A percentile compares a stretch with the other conserved stretches of the same genome.
Evolutionary conservation across 2,797 vertebrate species (phyloP).

Genomic region (Salarias fasciatus): DNA sequence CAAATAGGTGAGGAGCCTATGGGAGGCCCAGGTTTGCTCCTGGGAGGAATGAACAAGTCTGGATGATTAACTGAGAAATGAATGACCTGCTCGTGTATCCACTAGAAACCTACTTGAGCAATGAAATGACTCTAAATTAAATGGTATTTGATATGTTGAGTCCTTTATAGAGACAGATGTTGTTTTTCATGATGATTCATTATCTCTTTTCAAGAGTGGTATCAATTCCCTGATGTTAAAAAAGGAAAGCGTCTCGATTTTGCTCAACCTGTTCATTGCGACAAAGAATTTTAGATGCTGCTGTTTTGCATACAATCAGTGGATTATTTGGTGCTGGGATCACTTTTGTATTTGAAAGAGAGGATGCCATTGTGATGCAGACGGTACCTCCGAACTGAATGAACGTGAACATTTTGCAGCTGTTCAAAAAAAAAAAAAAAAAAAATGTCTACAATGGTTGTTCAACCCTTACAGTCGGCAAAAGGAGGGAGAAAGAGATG

Average conservation of each 20-base stretch:
- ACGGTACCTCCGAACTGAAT: conserved; percentile 16
- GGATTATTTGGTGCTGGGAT: conserved; percentile 10
- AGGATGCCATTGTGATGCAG: background rate
- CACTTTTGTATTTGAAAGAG: conserved; percentile 12
- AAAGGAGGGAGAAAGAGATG: conserved; percentile 16
- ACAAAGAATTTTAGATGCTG: conserved; percentile 15
- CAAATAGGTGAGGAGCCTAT: conserved; percentile 82
- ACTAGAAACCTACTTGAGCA: conserved; percentile 76
- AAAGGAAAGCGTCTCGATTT: conserved; percentile 19
- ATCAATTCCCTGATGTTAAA: conserved; percentile 33
- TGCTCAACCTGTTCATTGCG: conserved; percentile 19
- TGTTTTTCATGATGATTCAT: conserved; percentile 63
- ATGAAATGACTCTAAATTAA: conserved; percentile 73
- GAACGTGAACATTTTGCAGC: conserved; percentile 13
- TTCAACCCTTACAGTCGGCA: conserved; percentile 25
- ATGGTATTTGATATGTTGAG: conserved; percentile 63
- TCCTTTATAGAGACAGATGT: conserved; percentile 56
- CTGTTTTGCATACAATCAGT: conserved; percentile 3
- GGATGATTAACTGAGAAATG: conserved; percentile 83
- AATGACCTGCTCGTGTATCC: conserved; percentile 78
- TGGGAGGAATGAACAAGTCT: conserved; percentile 77
- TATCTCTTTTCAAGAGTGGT: conserved; percentile 37
- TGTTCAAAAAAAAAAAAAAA: too few species aligned
- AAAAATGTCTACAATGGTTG: background rate
- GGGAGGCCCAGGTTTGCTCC: conserved; percentile 78